Conservation (phyloP, 37 sponge, comb jelly and placozoan genomes). For the Diacarnus erythraeanus region DNA sequence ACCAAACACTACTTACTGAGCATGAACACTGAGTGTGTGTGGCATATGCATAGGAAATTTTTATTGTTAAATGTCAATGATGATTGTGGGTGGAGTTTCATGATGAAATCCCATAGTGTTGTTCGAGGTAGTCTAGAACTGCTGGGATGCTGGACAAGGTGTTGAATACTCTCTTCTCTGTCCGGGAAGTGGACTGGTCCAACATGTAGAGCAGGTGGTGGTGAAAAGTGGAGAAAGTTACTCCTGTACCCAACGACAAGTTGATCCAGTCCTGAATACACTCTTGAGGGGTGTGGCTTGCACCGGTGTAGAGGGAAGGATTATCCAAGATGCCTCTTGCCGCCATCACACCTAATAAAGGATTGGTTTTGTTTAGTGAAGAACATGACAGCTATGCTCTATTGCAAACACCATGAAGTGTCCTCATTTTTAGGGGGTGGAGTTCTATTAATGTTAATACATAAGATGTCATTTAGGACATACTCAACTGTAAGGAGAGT, state of each 20-base stretch:
- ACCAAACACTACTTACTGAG: constrained; percentile 85
- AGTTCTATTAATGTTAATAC: no score
- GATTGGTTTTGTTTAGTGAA: not conserved
- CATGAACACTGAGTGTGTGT: not conserved
- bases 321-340: constrained; percentile 90
- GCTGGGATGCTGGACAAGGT: constrained; percentile 75
- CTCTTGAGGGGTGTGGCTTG: constrained; percentile 60
- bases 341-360: constrained; percentile 77
- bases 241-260: constrained; percentile 58
- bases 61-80: no score
- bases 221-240: constrained; percentile 80
- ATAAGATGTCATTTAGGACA: no score
- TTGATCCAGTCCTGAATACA: constrained; percentile 88
- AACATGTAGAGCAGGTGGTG: constrained; percentile 92
- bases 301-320: constrained; percentile 88
- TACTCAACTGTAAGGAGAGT: no score
- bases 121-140: constrained; percentile 79
- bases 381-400: no score
- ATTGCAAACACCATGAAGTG: no score
- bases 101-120: constrained; percentile 43
- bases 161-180: constrained; percentile 77
- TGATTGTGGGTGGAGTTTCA: not conserved
- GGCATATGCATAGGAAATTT: no score
- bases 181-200: constrained; percentile 62
- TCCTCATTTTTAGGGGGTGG: no score